These are phyloP conservation scores for Zeugodacus cucurbitae DNA, from an alignment of 1,140 invertebrate genomes.

Conservation along the genomic window DNA sequence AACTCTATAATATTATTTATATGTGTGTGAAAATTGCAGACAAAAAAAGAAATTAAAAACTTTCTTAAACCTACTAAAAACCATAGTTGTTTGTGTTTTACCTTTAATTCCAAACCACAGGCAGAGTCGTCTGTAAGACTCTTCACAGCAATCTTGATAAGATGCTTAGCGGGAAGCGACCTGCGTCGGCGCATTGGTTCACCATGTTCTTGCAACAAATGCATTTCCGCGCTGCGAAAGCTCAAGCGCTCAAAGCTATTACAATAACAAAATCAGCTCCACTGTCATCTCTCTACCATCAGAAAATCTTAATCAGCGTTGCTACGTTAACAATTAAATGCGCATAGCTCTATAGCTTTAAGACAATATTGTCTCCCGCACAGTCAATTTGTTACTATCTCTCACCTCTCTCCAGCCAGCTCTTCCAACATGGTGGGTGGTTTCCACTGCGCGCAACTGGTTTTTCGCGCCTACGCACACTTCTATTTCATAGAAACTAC, in stretches of 20 bases:
- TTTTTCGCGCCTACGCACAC: background rate
- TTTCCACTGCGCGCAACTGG: background rate
- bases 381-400: background rate
- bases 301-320: background rate
- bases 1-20: background rate
- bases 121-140: background rate
- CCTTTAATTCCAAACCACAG: background rate
- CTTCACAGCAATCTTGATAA: constrained; percentile 20
- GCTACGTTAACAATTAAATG: background rate
- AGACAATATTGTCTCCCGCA: background rate
- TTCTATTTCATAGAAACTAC: background rate
- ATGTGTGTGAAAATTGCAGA: too few relatives aligned
- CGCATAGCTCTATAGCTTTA: background rate
- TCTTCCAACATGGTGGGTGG: background rate
- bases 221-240: background rate
- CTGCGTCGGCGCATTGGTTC: background rate
- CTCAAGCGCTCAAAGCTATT: too few relatives aligned
- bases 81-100: background rate
- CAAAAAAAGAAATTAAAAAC: background rate
- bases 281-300: background rate
- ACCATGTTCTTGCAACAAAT: background rate
- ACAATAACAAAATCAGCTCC: too few relatives aligned
- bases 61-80: background rate
- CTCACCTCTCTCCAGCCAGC: background rate
- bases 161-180: constrained; percentile 24